Conservation (phyloP, 2,113 vertebrate genomes). For the Dasypus novemcinctus region DNA sequence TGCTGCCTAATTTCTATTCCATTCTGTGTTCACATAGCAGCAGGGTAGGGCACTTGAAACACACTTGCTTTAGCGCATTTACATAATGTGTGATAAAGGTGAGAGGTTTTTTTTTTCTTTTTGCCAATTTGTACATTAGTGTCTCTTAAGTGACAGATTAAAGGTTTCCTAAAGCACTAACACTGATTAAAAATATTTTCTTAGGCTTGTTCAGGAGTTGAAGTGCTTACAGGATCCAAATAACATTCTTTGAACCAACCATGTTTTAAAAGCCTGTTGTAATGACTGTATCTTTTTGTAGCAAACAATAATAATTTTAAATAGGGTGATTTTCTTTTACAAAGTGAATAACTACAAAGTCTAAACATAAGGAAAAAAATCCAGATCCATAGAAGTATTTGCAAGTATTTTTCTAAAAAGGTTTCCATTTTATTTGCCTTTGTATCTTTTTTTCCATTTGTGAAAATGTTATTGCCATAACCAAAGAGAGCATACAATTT, state of each 20-base stretch:
- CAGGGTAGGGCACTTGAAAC: background rate
- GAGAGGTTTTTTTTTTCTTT: slow-evolving; percentile 49
- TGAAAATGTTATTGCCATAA: too few species aligned
- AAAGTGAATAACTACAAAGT: slow-evolving; percentile 27
- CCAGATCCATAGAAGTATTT: background rate
- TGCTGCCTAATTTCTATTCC: background rate
- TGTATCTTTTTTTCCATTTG: background rate
- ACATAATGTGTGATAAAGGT: slow-evolving; percentile 61
- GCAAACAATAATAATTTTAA: slow-evolving; percentile 22
- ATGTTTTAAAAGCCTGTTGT: slow-evolving; percentile 11
- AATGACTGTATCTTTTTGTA: slow-evolving; percentile 37
- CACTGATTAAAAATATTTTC: slow-evolving; percentile 69
- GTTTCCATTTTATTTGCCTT: background rate
- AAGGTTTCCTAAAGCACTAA: slow-evolving; percentile 60
- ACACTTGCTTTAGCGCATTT: slow-evolving; percentile 42
- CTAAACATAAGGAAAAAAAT: slow-evolving; percentile 12
- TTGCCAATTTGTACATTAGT: slow-evolving; percentile 64
- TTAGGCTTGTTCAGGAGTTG: slow-evolving; percentile 43
- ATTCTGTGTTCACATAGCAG: background rate
- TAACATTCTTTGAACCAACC: slow-evolving; percentile 56
- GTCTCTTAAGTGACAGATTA: slow-evolving; percentile 61
- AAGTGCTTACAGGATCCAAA: slow-evolving; percentile 46
- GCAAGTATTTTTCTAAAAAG: background rate
- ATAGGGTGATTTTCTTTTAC: slow-evolving; percentile 10
- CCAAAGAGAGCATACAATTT: too few species aligned